Conservation (phyloP, 1,140 invertebrate genomes). For the Lamellibrachia luymesi region DNA sequence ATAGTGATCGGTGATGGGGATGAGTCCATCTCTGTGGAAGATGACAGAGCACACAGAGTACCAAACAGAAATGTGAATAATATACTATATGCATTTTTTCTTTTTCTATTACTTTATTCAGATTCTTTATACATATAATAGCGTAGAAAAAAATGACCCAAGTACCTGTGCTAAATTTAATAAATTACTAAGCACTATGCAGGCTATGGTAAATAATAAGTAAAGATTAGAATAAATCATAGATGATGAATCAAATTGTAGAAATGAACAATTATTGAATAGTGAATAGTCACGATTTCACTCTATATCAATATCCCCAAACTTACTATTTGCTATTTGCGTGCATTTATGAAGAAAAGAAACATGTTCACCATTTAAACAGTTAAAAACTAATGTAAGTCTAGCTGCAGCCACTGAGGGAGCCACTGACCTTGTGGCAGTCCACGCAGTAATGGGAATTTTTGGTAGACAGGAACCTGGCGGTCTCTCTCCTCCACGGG, state of each 20-base stretch:
- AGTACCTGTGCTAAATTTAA: too few species aligned
- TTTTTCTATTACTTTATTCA: too few species aligned
- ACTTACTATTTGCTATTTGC: not conserved
- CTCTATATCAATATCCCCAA: not conserved
- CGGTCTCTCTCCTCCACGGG: conserved; percentile 19
- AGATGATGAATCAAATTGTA: too few species aligned
- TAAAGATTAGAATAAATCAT: too few species aligned
- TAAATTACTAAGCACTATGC: too few species aligned
- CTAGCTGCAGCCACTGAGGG: not conserved
- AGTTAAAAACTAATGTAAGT: not conserved
- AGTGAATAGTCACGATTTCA: too few species aligned
- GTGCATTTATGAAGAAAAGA: not conserved
- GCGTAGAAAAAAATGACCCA: too few species aligned
- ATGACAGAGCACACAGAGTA: not conserved
- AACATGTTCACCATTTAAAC: not conserved
- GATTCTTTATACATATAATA: too few species aligned
- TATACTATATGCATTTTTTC: too few species aligned
- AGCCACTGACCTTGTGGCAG: not conserved
- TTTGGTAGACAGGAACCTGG: conserved; percentile 10
- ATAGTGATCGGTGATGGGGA: not conserved
- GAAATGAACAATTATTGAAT: too few species aligned
- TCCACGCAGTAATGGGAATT: not conserved
- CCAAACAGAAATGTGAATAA: not conserved
- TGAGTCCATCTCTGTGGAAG: not conserved
- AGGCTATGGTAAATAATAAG: too few species aligned